A percentile compares a stretch with the other conserved stretches of the same genome.
These are phyloP conservation scores for Drosophila niveifrons DNA, from an alignment of 2,888 invertebrate species.

Conservation along the genomic window DNA sequence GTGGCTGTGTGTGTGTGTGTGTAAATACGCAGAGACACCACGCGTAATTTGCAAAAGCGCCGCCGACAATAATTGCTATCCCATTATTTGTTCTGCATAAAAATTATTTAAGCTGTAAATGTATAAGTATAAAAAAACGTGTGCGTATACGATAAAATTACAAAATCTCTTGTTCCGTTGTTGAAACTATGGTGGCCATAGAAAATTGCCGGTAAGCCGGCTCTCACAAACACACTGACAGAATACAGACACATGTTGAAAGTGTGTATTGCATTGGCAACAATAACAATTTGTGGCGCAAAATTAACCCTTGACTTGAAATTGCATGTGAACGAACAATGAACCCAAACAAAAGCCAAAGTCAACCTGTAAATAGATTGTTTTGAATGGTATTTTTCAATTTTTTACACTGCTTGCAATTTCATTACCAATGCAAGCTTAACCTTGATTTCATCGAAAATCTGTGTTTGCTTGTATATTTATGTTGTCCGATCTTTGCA, in stretches of 20 bases:
- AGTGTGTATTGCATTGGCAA: constrained; percentile 10
- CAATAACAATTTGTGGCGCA: not conserved
- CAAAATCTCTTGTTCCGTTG: not conserved
- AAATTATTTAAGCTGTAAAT: constrained; percentile 6
- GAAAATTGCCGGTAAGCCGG: constrained; percentile 40
- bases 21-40: constrained; percentile 19
- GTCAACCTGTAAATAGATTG: not conserved
- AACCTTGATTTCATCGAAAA: no score
- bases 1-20: constrained; percentile 13
- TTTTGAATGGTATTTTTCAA: not conserved
- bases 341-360: constrained; percentile 41
- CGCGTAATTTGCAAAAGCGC: constrained; percentile 39
- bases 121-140: not conserved
- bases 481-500: no score
- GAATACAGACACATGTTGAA: not conserved
- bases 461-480: no score
- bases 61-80: constrained; percentile 6
- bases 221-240: constrained; percentile 7
- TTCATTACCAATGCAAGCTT: no score
- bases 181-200: not conserved
- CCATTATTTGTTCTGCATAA: not conserved
- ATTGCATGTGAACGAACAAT: constrained; percentile 18
- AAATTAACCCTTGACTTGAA: not conserved
- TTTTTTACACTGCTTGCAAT: no score
- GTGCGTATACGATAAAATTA: not conserved